A percentile compares a stretch with the other conserved stretches of the same genome.
phyloP scores from a whole-genome alignment of 2,797 vertebrate species.

The Liasis olivaceus region DNA sequence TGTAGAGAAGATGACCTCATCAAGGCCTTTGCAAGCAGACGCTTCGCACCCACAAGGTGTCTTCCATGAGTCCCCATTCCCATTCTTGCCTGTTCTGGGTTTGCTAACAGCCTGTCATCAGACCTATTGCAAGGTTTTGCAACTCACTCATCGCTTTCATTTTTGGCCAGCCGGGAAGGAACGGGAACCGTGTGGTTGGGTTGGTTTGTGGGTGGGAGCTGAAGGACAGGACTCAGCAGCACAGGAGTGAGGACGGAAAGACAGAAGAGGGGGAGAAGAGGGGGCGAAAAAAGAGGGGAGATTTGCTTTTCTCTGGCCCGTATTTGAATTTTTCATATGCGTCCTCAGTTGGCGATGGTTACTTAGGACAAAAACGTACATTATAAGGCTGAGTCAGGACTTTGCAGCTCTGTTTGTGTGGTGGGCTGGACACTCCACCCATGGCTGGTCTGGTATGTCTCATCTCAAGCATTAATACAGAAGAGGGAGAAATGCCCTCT shows the following conservation, averaged over 20 bases:
- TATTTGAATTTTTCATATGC: neutral
- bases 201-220: neutral
- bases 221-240: neutral
- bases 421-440: neutral
- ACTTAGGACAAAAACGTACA: neutral
- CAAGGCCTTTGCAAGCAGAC: neutral
- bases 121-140: neutral
- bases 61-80: neutral
- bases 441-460: neutral
- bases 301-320: neutral
- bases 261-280: neutral
- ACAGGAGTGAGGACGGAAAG: rapidly evolving
- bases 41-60: neutral
- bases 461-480: too few species aligned
- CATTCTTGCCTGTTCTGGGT: neutral
- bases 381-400: neutral
- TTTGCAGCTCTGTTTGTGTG: neutral
- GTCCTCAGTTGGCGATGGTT: neutral
- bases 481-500: neutral
- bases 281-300: neutral
- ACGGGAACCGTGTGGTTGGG: neutral
- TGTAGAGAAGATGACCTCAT: neutral
- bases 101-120: neutral
- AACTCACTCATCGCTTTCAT: neutral
- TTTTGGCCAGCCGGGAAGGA: neutral